Base-by-base conservation (phyloP, 2,888 invertebrate species). In the Ennomos quercinarius region DNA sequence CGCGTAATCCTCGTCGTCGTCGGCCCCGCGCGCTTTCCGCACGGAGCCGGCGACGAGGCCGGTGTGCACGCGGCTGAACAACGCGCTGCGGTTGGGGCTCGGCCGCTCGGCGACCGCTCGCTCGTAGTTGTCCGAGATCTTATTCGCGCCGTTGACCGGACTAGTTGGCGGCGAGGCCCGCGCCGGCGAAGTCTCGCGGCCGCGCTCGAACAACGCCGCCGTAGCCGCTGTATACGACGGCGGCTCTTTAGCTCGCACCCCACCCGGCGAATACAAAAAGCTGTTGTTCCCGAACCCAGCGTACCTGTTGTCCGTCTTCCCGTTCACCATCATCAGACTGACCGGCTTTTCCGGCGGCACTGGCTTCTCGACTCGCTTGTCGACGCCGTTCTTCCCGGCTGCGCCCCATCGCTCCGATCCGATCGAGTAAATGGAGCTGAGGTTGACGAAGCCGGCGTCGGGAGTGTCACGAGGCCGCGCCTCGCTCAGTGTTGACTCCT, bases 1-100 rank as follows among this genome's bases (percentile, higher is more conserved):
- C 41, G 93, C 93, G 78, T 93, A 93, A 66, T 93, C 93, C 1
- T 92, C 93, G 61, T 93, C 93, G 5, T 93, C 93, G 10, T 91
- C 91, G 39, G 87, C 87, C 34, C 76, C 72, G 13, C 83, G 83
- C 38, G 79, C 72, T 72, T 83, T 84, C 71, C 82, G 85, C 54
- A 85, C 83, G 65, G 87, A 84, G 58, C 83, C 81, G 37, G 89
- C 83, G 34, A 91, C 92, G 41, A 87, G 84, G 10, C 92, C 91
- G 8, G 93, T 91, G 67, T 87, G 85, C 49, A 91, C 91, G 71
- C 91, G 87, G 61, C 91, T 86, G 69, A 93, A 92, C 9, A 92
- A 65, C 45, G 87, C 84, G 73, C 84, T 87, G 1, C 91, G 85
- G 61, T 87, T 89, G 57, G 91, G 91, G 50, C 90, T 87, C 41